Conservation (phyloP, 2,888 invertebrate species). For the Endotricha flammealis region DNA sequence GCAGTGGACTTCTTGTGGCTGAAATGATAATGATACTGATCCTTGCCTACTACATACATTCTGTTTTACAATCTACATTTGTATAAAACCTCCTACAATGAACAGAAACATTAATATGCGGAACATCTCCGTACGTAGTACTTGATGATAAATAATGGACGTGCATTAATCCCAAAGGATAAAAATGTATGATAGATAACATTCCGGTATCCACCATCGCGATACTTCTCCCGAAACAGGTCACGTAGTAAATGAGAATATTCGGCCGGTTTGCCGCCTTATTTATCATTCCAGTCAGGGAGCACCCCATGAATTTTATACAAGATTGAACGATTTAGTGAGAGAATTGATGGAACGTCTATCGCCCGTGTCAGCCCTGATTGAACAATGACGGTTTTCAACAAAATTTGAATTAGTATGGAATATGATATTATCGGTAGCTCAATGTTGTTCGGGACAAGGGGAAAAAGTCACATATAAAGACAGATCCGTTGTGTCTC, state of each 20-base stretch:
- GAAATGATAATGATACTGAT: too few relatives aligned
- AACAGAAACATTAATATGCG: conserved; percentile 6
- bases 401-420: not conserved
- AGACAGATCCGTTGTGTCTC: too few relatives aligned
- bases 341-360: conserved; percentile 75
- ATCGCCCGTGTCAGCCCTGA: conserved; percentile 68
- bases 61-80: too few relatives aligned
- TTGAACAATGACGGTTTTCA: conserved; percentile 40
- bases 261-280: conserved; percentile 73
- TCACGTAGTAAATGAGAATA: conserved; percentile 79
- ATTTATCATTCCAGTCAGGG: conserved; percentile 76
- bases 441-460: too few relatives aligned
- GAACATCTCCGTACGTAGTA: not conserved
- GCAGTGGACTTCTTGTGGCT: too few relatives aligned
- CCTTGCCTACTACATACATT: too few relatives aligned
- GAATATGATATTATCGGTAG: too few relatives aligned
- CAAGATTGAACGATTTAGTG: conserved; percentile 77
- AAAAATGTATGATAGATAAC: conserved; percentile 66
- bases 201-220: conserved; percentile 53
- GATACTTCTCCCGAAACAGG: conserved; percentile 72
- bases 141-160: conserved; percentile 23
- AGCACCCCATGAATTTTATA: conserved; percentile 77
- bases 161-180: conserved; percentile 38
- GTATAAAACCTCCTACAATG: too few relatives aligned
- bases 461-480: too few relatives aligned